Percentiles rank a stretch among this genome's conserved stretches.
These are phyloP conservation scores for Thelaira solivaga DNA, from an alignment of 2,888 invertebrate species.

Conservation along the genomic window DNA sequence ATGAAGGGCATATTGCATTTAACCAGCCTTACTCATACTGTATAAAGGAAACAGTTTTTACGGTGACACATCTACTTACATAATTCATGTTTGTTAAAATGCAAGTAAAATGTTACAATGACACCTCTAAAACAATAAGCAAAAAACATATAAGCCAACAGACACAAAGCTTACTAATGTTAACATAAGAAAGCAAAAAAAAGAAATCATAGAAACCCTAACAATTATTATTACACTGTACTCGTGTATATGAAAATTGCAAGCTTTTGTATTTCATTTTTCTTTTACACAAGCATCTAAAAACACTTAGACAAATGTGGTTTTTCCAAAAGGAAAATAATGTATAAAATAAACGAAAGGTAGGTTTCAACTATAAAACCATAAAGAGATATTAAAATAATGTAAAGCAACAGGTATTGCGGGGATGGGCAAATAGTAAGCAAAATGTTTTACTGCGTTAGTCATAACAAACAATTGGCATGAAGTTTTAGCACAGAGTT, in stretches of 20 bases:
- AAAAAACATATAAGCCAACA: slow-evolving; percentile 1
- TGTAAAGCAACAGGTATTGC: too few relatives aligned
- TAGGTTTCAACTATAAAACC: too few relatives aligned
- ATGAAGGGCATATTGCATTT: background rate
- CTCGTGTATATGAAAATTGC: background rate
- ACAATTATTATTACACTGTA: slow-evolving; percentile 18
- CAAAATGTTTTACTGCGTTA: too few relatives aligned
- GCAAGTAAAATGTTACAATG: slow-evolving; percentile 33
- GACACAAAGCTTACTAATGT: slow-evolving; percentile 13
- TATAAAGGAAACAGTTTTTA: background rate
- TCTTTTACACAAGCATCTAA: background rate
- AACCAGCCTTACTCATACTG: background rate
- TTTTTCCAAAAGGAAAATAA: background rate
- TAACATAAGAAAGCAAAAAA: slow-evolving; percentile 31
- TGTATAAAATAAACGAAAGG: background rate
- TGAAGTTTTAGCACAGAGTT: too few relatives aligned
- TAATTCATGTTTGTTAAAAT: slow-evolving; percentile 20
- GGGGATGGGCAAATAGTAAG: too few relatives aligned
- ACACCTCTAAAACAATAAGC: slow-evolving; percentile 39
- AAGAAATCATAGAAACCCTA: slow-evolving; percentile 27
- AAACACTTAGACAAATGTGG: slow-evolving; percentile 39
- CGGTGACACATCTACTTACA: background rate
- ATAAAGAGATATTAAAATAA: too few relatives aligned
- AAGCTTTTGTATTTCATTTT: background rate
- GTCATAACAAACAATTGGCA: too few relatives aligned